These are phyloP conservation scores for Mellivora capensis DNA, from an alignment of 2,113 vertebrate genomes.

Conservation along the genomic window DNA sequence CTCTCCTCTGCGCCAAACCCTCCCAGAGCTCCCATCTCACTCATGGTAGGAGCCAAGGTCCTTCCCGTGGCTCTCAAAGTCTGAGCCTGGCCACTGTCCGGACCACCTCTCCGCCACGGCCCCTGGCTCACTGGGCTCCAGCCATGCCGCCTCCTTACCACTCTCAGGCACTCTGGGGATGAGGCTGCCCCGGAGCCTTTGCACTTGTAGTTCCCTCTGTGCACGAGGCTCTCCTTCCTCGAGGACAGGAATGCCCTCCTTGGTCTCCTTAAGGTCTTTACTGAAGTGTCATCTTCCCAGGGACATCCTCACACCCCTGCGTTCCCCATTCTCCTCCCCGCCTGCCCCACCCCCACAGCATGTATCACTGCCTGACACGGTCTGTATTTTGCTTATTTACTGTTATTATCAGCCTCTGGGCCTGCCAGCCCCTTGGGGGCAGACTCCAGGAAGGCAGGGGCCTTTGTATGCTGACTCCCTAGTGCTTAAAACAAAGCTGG, in stretches of 20 bases:
- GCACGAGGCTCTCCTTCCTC: not conserved
- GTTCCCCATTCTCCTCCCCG: not conserved
- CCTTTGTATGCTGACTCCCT: not conserved
- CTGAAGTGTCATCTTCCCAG: not conserved
- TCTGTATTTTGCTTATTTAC: not conserved
- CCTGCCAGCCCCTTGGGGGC: not conserved
- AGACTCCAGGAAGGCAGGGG: not conserved
- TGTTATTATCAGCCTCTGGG: not conserved
- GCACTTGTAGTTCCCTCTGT: not conserved
- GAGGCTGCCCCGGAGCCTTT: not conserved
- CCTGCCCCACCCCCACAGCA: accelerated
- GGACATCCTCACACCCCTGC: no score
- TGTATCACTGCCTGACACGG: accelerated
- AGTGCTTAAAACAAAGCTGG: not conserved
- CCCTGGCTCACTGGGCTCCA: not conserved
- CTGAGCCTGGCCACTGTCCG: not conserved
- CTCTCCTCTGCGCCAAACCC: not conserved
- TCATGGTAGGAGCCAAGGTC: not conserved
- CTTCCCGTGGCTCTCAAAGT: not conserved
- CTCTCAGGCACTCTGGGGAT: not conserved
- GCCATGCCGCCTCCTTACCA: not conserved
- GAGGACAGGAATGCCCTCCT: not conserved
- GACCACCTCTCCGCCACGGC: not conserved
- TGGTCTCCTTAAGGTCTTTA: not conserved
- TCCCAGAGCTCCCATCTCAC: not conserved